Percentiles rank a stretch among this genome's conserved stretches.
Conservation (phyloP, 2,888 invertebrate species). For the Microdon myrmicae region DNA sequence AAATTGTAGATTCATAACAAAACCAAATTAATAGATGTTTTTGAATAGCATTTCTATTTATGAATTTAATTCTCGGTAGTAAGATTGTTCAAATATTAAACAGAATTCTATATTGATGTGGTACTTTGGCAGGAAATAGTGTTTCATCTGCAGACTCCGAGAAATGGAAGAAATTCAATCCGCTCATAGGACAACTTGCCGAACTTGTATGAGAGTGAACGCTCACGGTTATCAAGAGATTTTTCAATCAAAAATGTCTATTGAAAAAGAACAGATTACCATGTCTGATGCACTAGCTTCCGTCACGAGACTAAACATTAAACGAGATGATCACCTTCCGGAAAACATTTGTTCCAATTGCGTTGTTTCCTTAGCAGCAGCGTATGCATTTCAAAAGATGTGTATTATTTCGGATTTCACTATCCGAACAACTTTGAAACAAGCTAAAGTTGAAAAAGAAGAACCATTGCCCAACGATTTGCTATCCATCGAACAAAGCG, state of each 20-base stretch:
- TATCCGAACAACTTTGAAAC: constrained; percentile 59
- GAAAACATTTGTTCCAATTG: constrained; percentile 72
- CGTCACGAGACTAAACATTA: constrained; percentile 9
- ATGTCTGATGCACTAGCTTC: constrained; percentile 8
- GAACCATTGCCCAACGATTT: constrained; percentile 2
- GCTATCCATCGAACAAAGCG: background rate
- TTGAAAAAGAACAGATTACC: background rate
- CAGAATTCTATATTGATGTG: too few relatives aligned
- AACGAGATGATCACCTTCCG: constrained; percentile 71
- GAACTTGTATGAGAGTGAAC: constrained; percentile 17
- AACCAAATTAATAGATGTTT: too few relatives aligned
- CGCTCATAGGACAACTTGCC: constrained; percentile 17
- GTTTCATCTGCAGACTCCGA: background rate
- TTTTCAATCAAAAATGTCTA: constrained; percentile 59
- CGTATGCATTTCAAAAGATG: constrained; percentile 68
- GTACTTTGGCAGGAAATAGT: too few relatives aligned
- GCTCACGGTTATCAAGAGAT: constrained; percentile 3
- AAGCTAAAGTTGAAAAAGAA: background rate
- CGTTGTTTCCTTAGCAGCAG: constrained; percentile 67
- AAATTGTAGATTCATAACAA: too few relatives aligned
- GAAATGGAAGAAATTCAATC: constrained; percentile 19
- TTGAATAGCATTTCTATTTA: too few relatives aligned
- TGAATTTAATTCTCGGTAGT: too few relatives aligned
- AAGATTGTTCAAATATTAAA: too few relatives aligned
- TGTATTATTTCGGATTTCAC: constrained; percentile 67